Percentiles rank a stretch among this genome's conserved stretches.
Evolutionary conservation across 2,888 invertebrate genomes (phyloP).

Genomic region (Criorhina ranunculi): DNA sequence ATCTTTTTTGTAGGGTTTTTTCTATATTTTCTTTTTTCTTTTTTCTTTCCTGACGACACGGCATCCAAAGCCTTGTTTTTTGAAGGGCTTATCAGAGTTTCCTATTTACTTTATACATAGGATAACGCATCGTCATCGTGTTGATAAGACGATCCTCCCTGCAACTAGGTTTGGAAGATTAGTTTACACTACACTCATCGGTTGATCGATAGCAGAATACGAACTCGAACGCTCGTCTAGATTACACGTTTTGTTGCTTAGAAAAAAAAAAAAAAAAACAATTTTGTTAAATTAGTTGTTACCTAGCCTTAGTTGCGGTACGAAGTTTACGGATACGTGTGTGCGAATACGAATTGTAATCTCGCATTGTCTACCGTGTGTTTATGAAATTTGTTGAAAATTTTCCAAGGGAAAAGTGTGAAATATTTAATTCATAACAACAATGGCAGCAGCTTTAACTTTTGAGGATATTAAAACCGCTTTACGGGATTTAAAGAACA

Average conservation of each 20-base stretch:
- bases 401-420: constrained; percentile 15
- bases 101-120: constrained; percentile 1
- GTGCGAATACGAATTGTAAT: constrained; percentile 23
- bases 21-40: background rate
- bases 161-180: constrained; percentile 19
- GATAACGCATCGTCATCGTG: constrained; percentile 16
- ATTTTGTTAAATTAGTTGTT: constrained; percentile 53
- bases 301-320: constrained; percentile 60
- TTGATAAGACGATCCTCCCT: constrained; percentile 6
- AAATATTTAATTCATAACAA: constrained; percentile 11
- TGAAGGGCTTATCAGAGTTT: constrained; percentile 55
- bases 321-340: constrained; percentile 49
- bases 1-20: background rate
- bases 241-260: constrained; percentile 3
- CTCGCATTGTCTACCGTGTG: too few species aligned
- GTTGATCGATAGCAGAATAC: constrained; percentile 43
- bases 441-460: constrained; percentile 67
- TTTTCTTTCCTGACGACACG: too few species aligned
- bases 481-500: constrained; percentile 59
- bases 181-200: constrained; percentile 34
- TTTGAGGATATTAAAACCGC: constrained; percentile 70
- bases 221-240: background rate
- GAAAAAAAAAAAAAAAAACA: background rate
- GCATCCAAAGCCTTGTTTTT: too few species aligned
- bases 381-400: constrained; percentile 11